Conservation (phyloP, 2,113 vertebrate genomes). For the Neopipo cinnamomea region DNA sequence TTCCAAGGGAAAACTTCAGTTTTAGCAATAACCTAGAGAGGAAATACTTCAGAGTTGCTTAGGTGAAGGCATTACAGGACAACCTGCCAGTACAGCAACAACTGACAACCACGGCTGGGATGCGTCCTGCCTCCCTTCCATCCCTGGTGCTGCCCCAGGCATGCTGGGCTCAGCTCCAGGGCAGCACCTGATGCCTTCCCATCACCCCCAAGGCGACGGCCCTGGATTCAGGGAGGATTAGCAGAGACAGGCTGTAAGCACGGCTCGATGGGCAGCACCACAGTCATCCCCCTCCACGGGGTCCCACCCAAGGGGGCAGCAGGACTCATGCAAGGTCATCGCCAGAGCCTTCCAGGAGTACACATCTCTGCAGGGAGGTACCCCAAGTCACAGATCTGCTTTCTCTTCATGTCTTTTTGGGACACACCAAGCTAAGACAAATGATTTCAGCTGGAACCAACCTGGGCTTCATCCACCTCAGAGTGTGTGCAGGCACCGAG, state of each 20-base stretch:
- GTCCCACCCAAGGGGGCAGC: accelerated
- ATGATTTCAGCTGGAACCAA: not conserved
- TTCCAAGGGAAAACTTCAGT: not conserved
- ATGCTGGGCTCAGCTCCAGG: not conserved
- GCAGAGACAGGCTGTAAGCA: not conserved
- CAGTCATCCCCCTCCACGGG: accelerated
- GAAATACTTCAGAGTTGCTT: not conserved
- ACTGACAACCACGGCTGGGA: accelerated
- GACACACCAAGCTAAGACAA: not conserved
- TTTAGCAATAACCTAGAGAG: not conserved
- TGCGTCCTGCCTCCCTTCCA: not conserved
- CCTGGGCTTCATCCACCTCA: not conserved
- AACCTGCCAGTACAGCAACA: not conserved
- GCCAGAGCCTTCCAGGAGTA: not conserved
- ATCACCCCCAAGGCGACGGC: accelerated
- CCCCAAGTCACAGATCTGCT: not conserved
- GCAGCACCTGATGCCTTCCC: not conserved
- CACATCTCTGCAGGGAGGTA: not conserved
- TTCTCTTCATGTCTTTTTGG: not conserved
- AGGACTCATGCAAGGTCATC: accelerated
- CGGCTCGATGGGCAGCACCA: accelerated
- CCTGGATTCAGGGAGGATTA: not conserved
- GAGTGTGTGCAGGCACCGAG: not conserved
- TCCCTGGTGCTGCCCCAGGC: not conserved
- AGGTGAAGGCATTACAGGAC: not conserved